Percentiles rank a stretch among this genome's conserved stretches.
Evolutionary conservation across 2,888 invertebrate species (phyloP).

Genomic region (Aplocera efformata): DNA sequence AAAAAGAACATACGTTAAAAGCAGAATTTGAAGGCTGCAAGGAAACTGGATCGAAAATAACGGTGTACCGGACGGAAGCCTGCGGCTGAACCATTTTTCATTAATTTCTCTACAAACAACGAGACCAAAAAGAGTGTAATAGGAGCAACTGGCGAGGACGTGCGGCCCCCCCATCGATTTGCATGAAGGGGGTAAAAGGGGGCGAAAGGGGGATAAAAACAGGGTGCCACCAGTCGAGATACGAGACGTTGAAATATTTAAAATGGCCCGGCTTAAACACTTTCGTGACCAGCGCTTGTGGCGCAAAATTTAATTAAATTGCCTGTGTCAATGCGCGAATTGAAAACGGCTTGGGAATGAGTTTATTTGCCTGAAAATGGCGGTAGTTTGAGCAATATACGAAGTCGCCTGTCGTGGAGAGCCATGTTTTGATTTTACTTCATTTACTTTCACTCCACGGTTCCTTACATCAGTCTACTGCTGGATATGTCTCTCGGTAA

Average conservation of each 20-base stretch:
- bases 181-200: constrained; percentile 35
- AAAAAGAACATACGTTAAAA: too few relatives aligned
- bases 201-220: background rate
- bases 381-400: too few relatives aligned
- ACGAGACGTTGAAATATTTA: constrained; percentile 16
- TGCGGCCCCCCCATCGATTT: constrained; percentile 51
- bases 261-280: constrained; percentile 9
- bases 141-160: constrained; percentile 43
- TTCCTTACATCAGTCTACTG: too few relatives aligned
- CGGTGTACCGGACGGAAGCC: constrained; percentile 1
- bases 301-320: constrained; percentile 11
- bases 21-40: too few relatives aligned
- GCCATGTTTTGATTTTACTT: too few relatives aligned
- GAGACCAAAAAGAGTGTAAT: constrained; percentile 42
- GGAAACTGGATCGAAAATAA: constrained; percentile 4
- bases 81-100: constrained; percentile 5
- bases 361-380: too few relatives aligned
- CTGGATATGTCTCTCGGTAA: too few relatives aligned
- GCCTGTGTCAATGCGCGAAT: constrained; percentile 6
- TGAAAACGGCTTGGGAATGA: background rate
- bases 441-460: too few relatives aligned
- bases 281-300: constrained; percentile 1
- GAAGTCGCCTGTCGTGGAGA: too few relatives aligned
- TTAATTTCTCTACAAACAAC: constrained; percentile 35
- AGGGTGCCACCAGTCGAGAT: constrained; percentile 26